Evolutionary conservation across 1,140 invertebrate genomes (phyloP), one percentile per base, ranked within the genome.

Genomic region (Plutomurus gul): DNA sequence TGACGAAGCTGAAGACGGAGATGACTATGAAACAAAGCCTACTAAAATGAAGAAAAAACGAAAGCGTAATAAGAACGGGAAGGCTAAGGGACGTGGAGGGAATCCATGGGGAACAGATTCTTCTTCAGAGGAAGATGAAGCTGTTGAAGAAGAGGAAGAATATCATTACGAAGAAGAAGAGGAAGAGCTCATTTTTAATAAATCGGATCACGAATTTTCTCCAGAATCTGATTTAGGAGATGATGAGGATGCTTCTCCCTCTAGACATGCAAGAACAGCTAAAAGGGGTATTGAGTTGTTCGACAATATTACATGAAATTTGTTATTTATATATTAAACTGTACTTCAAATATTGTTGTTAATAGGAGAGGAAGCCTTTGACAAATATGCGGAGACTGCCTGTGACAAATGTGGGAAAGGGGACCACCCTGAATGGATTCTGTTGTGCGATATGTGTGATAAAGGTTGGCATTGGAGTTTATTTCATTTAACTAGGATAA

Each of bases 381-480:
- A 92, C 40, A 92, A 94, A 40, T 89, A 89, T 80, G 89, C 76
- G 18, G 81, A 80, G 36, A 84, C 84, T 84, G 46, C 86, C 6
- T 98, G 96, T 87, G 89, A 92, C 82, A 94, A 94, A 84, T 98
- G 96, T 87, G 90, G 91, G 0, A 94, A 95, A 87, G 91, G 90
- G 11, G 94, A 97, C 86, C 95, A 97, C 87, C 96, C 96, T 0
- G 96, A 98, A 86, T 97, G 95, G 95, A 97, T 99, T 84, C 87
- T 99, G 73, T 87, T 99, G 1, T 99, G 97, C 86, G 97, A 99
- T 87, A 90, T 90, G 51, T 99, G 97, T 88, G 95, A 99, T 86
- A 92, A 91, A 80, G 96, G 96, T 22, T 98, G 95, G 91, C 56
- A n/a, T n/a, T n/a, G n/a, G n/a, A n/a, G n/a, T n/a, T n/a, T n/a